Evolutionary conservation across 1,140 invertebrate genomes (phyloP).

Genomic region (Armadillidium nasatum): DNA sequence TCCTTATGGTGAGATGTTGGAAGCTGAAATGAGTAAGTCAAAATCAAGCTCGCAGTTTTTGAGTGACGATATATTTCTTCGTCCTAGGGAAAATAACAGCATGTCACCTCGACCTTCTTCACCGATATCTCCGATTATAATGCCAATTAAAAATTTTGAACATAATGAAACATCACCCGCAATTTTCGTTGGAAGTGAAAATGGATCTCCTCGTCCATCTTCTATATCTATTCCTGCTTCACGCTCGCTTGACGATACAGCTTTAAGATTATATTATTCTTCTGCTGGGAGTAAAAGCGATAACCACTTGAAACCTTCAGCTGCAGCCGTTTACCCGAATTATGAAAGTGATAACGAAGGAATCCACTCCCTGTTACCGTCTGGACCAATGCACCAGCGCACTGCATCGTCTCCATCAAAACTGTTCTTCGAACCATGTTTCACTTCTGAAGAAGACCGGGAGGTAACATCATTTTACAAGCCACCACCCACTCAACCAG

Average conservation of each 20-base stretch:
- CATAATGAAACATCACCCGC: not conserved
- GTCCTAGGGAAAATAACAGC: slow-evolving; percentile 52
- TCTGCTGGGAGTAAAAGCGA: slow-evolving; percentile 34
- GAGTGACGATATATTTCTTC: slow-evolving; percentile 41
- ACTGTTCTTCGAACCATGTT: slow-evolving; percentile 49
- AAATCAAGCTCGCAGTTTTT: slow-evolving; percentile 52
- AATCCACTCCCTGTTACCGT: slow-evolving; percentile 28
- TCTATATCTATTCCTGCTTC: slow-evolving; percentile 37
- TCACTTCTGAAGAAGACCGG: not conserved
- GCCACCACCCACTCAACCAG: not conserved
- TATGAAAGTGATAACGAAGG: slow-evolving; percentile 48
- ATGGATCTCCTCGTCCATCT: slow-evolving; percentile 45
- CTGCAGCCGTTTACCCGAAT: slow-evolving; percentile 41
- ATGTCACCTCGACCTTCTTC: slow-evolving; percentile 40
- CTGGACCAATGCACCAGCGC: slow-evolving; percentile 58
- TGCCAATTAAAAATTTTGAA: slow-evolving; percentile 13
- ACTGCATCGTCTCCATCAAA: slow-evolving; percentile 74
- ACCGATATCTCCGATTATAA: slow-evolving; percentile 33
- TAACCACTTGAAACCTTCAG: slow-evolving; percentile 45
- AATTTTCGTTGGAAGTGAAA: not conserved
- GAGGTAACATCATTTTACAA: not conserved
- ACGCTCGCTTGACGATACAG: slow-evolving; percentile 45
- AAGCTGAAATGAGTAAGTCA: slow-evolving; percentile 71
- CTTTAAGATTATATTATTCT: slow-evolving; percentile 35
- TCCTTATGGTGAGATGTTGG: slow-evolving; percentile 75